Percentiles rank a stretch among this genome's conserved stretches.
Conservation (phyloP, 2,797 vertebrate species). For the Neomorphus geoffroyi region DNA sequence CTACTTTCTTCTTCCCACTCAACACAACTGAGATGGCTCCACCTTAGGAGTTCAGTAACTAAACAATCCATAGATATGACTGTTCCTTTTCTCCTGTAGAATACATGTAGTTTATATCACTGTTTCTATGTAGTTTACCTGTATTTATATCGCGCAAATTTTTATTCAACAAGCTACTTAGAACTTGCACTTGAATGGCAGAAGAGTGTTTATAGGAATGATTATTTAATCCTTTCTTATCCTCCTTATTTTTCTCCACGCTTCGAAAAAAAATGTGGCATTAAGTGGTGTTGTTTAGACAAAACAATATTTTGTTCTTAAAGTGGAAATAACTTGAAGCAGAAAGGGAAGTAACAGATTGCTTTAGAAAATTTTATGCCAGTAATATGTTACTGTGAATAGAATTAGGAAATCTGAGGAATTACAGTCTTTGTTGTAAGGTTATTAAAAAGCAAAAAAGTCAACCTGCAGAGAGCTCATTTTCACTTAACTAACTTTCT, state of each 20-base stretch:
- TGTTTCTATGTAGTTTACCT: not conserved
- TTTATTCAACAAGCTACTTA: not conserved
- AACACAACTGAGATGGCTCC: not conserved
- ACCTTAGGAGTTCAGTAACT: not conserved
- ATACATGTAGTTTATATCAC: not conserved
- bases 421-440: not conserved
- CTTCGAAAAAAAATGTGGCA: not conserved
- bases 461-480: not conserved
- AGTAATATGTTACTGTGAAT: not conserved
- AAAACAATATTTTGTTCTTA: not conserved
- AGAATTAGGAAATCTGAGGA: not conserved
- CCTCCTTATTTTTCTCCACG: not conserved
- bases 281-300: not conserved
- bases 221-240: not conserved
- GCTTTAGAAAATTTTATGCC: not conserved
- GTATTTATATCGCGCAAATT: not conserved
- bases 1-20: not conserved
- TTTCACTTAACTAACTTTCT: not conserved
- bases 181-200: not conserved
- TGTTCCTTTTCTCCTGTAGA: not conserved
- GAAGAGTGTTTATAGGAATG: not conserved
- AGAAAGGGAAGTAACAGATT: not conserved
- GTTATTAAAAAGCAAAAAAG: not conserved
- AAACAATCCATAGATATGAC: not conserved
- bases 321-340: not conserved